Base-by-base conservation (phyloP, 2,888 invertebrate species). In the Lochmaea capreae region DNA sequence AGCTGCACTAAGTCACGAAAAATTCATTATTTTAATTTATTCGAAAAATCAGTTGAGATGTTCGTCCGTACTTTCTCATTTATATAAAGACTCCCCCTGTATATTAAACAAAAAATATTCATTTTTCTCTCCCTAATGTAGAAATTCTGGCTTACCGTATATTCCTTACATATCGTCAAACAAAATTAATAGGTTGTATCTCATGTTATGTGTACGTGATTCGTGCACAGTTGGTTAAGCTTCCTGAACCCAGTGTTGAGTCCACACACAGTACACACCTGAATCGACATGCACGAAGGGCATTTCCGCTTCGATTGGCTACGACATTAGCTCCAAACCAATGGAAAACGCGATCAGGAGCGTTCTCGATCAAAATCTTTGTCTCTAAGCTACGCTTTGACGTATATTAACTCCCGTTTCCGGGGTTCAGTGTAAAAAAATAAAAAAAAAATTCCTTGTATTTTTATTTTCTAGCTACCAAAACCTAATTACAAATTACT, bases 331-430 rank as follows among this genome's bases (percentile, higher is more conserved):
- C 79, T 80, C 80, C 79, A 82, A 83, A 83, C 83, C 82, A 78
- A 79, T 79, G 79, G 80, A 80, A 82, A 82, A 83, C 81, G 81
- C 80, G 81, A 83, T 82, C 81, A 80, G 80, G 81, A 83, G 82
- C 81, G 79, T 77, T 75, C 69, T 72, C 72, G 66, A 62, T 72
- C 54, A 43, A 61, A 69, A 72, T 62, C 57, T 69, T 65, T 65
- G 54, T 62, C 46, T 59, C 59, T 72, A 57, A 57, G 74, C 76
- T 16, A 62, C n/a, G 10, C 12, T 43, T 67, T 49, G 49, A 49
- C 49, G 49, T 49, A 49, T 12, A n/a, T 49, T 12, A 3, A 49
- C 14, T n/a, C 12, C 5, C n/a, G 9, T 54, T 54, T 54, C 16
- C 54, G 2, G n/a, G n/a, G 52, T 52, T 52, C 52, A n/a, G 1